Conservation (phyloP, 2,113 vertebrate genomes). For the Boulengeromyrus knoepffleri region DNA sequence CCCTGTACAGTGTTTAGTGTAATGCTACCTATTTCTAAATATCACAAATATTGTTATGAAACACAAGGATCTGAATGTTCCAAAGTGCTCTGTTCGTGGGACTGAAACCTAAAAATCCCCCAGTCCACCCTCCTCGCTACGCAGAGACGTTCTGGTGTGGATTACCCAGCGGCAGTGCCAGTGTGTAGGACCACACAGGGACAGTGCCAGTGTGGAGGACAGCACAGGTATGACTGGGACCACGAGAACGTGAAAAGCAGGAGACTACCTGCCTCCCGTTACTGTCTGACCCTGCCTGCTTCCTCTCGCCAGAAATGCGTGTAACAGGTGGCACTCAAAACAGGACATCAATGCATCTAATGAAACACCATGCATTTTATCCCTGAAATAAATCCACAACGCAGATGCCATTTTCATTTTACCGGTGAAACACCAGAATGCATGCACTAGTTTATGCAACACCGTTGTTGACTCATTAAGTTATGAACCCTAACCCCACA, state of each 20-base stretch:
- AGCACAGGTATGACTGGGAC: neutral
- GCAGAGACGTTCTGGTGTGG: neutral
- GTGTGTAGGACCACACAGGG: neutral
- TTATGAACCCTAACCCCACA: too few relatives aligned
- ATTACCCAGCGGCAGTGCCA: neutral
- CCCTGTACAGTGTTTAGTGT: too few relatives aligned
- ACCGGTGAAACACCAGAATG: neutral
- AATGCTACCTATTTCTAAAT: too few relatives aligned
- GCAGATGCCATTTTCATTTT: too few relatives aligned
- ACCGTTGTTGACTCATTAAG: too few relatives aligned
- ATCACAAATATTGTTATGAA: too few relatives aligned
- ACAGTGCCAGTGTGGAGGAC: neutral
- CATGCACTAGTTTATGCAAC: too few relatives aligned
- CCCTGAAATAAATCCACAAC: neutral
- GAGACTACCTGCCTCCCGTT: neutral
- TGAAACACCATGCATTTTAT: neutral
- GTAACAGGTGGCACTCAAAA: neutral
- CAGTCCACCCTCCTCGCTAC: neutral
- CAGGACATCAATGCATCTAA: neutral
- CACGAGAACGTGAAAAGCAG: neutral
- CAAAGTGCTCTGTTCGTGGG: too few relatives aligned
- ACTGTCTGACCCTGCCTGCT: neutral
- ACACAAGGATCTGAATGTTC: too few relatives aligned
- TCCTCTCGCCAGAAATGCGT: neutral
- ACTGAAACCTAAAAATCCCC: too few relatives aligned